Percentiles rank a stretch among this genome's conserved stretches.
Evolutionary conservation across 2,888 invertebrate species (phyloP).

Genomic region (Diploptera punctata): DNA sequence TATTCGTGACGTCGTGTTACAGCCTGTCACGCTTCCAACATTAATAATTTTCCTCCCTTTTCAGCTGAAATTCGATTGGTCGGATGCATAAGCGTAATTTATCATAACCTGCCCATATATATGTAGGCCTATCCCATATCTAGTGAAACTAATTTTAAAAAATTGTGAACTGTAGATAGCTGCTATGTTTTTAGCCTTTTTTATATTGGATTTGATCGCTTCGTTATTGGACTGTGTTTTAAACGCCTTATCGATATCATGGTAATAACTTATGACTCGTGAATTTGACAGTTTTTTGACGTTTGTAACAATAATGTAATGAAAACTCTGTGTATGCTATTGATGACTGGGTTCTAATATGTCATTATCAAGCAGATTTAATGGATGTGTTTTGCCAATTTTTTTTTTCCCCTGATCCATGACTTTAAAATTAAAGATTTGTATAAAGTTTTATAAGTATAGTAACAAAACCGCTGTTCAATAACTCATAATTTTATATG

Average conservation of each 20-base stretch:
- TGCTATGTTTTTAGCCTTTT: not conserved
- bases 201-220: not conserved
- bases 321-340: too few relatives aligned
- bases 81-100: constrained; percentile 6
- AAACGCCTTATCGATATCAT: not conserved
- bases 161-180: not conserved
- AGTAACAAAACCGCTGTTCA: too few relatives aligned
- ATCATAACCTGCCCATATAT: constrained; percentile 11
- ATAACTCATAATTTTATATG: too few relatives aligned
- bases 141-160: constrained; percentile 14
- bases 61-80: constrained; percentile 23
- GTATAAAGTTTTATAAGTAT: too few relatives aligned
- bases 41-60: constrained; percentile 34
- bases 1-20: constrained; percentile 30
- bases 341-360: too few relatives aligned
- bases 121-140: not conserved
- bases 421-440: too few relatives aligned
- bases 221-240: not conserved
- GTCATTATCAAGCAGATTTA: too few relatives aligned
- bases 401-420: too few relatives aligned
- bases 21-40: constrained; percentile 31
- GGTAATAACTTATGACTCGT: not conserved
- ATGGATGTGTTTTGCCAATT: too few relatives aligned
- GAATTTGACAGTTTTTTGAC: not conserved
- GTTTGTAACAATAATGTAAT: too few relatives aligned